Conservation (phyloP, 2,888 invertebrate species). For the Pollenia griseotomentosa region DNA sequence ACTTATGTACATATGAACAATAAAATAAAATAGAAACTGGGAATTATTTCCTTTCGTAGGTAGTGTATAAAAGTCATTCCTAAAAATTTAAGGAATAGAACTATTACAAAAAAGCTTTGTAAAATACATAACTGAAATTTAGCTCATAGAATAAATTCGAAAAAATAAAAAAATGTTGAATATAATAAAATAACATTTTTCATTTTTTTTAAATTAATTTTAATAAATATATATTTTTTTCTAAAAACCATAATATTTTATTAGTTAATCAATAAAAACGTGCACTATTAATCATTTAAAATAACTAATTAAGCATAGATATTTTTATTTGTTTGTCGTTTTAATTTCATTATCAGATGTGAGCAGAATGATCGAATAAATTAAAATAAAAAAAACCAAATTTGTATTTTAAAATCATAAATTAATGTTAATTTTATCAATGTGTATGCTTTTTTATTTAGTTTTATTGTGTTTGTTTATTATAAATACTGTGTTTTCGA, state of each 20-base stretch:
- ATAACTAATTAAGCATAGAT: conserved; percentile 65
- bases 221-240: not conserved
- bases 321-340: conserved; percentile 16
- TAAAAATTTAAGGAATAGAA: too few species aligned
- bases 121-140: too few species aligned
- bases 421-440: conserved; percentile 14
- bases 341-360: not conserved
- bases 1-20: too few species aligned
- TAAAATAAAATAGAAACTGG: too few species aligned
- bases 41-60: too few species aligned
- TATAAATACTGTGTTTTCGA: not conserved
- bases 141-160: too few species aligned
- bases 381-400: not conserved
- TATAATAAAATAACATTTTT: not conserved
- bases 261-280: conserved; percentile 49
- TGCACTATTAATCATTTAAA: conserved; percentile 69
- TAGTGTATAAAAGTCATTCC: too few species aligned
- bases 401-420: conserved; percentile 27
- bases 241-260: not conserved
- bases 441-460: not conserved
- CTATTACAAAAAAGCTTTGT: too few species aligned
- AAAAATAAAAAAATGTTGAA: too few species aligned
- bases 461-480: not conserved
- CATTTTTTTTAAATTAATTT: conserved; percentile 4
- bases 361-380: not conserved